Conservation (phyloP, 2,888 invertebrate species). For the Lobophora halterata region DNA sequence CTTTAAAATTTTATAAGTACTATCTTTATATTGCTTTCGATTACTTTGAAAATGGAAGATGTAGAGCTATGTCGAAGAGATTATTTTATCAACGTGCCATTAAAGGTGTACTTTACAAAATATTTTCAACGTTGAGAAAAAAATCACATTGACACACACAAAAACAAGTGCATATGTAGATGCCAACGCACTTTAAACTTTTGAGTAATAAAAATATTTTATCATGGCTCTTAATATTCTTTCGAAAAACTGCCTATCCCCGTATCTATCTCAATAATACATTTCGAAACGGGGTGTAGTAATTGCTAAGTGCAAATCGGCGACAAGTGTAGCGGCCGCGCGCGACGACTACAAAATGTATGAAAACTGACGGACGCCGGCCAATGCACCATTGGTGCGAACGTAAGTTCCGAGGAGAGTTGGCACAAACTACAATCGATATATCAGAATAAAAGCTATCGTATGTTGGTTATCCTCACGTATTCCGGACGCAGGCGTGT, state of each 20-base stretch:
- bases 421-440: slow-evolving; percentile 14
- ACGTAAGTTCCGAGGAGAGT: slow-evolving; percentile 8
- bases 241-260: slow-evolving; percentile 3
- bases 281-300: too few species aligned
- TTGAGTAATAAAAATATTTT: slow-evolving; percentile 23
- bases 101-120: slow-evolving; percentile 5
- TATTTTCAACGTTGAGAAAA: slow-evolving; percentile 32
- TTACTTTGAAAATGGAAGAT: slow-evolving; percentile 32
- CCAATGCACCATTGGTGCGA: slow-evolving; percentile 4
- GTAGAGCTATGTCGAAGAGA: slow-evolving; percentile 21
- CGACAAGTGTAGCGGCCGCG: too few species aligned
- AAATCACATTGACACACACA: slow-evolving; percentile 32
- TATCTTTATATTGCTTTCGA: slow-evolving; percentile 34
- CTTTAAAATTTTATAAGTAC: slow-evolving; percentile 35
- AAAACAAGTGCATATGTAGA: slow-evolving; percentile 24
- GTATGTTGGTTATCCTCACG: slow-evolving; percentile 7
- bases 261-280: slow-evolving; percentile 10
- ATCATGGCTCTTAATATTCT: slow-evolving; percentile 15
- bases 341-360: too few species aligned
- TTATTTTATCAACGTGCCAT: slow-evolving; percentile 35
- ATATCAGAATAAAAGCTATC: not conserved
- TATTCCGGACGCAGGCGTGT: slow-evolving; percentile 23
- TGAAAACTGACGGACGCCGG: slow-evolving; percentile 5
- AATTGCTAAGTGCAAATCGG: too few species aligned
- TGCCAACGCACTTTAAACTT: slow-evolving; percentile 23